Percentiles rank a stretch among this genome's conserved stretches.
These are phyloP conservation scores for Lordiphosa fenestrarum DNA, from an alignment of 2,888 invertebrate species.

Conservation along the genomic window DNA sequence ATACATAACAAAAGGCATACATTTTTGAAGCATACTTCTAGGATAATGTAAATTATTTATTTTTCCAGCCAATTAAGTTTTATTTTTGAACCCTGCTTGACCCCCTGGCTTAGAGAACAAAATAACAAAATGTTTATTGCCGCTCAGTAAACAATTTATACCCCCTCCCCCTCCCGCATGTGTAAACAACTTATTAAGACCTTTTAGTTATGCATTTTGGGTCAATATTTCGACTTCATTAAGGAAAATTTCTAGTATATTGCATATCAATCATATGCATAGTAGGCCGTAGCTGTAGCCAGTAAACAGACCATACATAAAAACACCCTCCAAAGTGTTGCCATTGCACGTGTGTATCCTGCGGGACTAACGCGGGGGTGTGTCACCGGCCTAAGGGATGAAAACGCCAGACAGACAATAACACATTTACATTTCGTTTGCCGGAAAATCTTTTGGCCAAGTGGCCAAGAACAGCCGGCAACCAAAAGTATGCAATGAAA, in stretches of 20 bases:
- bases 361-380: conserved; percentile 34
- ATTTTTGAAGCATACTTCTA: no score
- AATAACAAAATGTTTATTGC: background rate
- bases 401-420: conserved; percentile 33
- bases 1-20: no score
- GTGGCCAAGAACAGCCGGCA: background rate
- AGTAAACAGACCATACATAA: conserved; percentile 8
- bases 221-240: conserved; percentile 52
- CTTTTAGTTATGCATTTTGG: conserved; percentile 58
- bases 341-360: conserved; percentile 49
- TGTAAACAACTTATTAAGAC: conserved; percentile 43
- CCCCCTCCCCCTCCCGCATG: background rate
- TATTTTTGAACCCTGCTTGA: no score
- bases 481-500: conserved; percentile 22
- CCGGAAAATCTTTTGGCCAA: conserved; percentile 52
- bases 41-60: no score
- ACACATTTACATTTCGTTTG: conserved; percentile 34
- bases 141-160: background rate
- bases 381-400: conserved; percentile 54
- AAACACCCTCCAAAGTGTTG: conserved; percentile 45
- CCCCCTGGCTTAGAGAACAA: no score
- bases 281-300: conserved; percentile 12
- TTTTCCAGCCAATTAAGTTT: no score
- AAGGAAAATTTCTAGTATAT: conserved; percentile 49
- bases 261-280: conserved; percentile 50